Base-by-base conservation (phyloP, 2,797 vertebrate genomes). In the Arctocebus calabarensis region DNA sequence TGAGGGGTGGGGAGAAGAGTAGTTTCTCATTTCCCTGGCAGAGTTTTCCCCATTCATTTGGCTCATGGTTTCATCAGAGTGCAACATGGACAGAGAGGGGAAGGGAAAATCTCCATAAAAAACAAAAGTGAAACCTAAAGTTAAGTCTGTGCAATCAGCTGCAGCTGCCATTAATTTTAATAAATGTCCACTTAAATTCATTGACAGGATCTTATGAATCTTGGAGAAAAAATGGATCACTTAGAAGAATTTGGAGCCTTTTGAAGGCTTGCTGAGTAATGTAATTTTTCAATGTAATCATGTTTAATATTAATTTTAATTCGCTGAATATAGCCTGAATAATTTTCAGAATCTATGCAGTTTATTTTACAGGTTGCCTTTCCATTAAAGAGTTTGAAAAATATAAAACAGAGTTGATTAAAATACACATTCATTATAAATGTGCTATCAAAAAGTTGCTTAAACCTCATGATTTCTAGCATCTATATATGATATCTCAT, bases 161-260 rank as follows among this genome's bases (percentile, higher is more conserved):
- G 62, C 68, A 78, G 64, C 78, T 96, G 79, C 43, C 85, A 97
- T 94, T 96, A 96, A 96, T 97, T 97, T 96, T 91, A 96, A 97
- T 96, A 83, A 62, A 74, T 88, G 93, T 48, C 68, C 91, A 97
- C 68, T 97, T 96, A 96, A 90, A 78, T 83, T 92, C 75, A 90
- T 96, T 94, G 91, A 84, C 45, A 97, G 68, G 61, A 92, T 37
- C 40, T 97, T 93, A 96, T 96, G 85, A 96, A 96, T 97, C 95
- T 95, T 75, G 45, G 59, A 96, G 84, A 96, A 84, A 84, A 97
- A 98, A 98, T n/a, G 32, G 78, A 73, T 90, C 27, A 1, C 87
- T 98, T 97, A 96, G 96, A 96, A 96, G 95, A 75, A 84, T 8
- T 45, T n/a, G 68, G 74, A 90, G 92, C 93, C 89, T 81, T 45